Conservation (phyloP, 2,888 invertebrate species). For the Lasius fuliginosus region DNA sequence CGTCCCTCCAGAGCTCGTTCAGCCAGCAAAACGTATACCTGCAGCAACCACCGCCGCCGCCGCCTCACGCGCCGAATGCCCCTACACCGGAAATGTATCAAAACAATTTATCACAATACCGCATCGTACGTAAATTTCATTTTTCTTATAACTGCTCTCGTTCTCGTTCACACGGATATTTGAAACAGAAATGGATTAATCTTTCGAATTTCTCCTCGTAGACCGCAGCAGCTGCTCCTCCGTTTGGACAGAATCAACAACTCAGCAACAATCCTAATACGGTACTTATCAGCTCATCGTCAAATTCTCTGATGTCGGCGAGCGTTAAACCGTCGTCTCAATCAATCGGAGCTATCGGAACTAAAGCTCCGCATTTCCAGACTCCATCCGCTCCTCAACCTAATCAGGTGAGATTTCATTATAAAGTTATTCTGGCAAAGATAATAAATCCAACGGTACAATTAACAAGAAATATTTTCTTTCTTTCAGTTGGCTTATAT, state of each 20-base stretch:
- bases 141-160: not conserved
- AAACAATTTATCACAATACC: conserved; percentile 88
- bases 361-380: conserved; percentile 88
- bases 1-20: conserved; percentile 87
- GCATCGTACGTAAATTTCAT: conserved; percentile 85
- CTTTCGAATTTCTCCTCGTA: conserved; percentile 57
- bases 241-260: conserved; percentile 93
- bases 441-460: not conserved
- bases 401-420: conserved; percentile 82
- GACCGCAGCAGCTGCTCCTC: conserved; percentile 87
- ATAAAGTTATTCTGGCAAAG: not conserved
- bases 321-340: conserved; percentile 94
- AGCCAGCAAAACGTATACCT: conserved; percentile 87
- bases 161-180: not conserved
- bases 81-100: conserved; percentile 91
- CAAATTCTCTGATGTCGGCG: conserved; percentile 96
- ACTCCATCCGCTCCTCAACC: conserved; percentile 88
- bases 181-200: not conserved
- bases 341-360: conserved; percentile 94
- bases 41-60: conserved; percentile 88
- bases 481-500: conserved; percentile 87
- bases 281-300: conserved; percentile 95
- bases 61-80: conserved; percentile 88
- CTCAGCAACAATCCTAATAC: conserved; percentile 94
- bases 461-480: not conserved